Conservation (phyloP, 2,888 invertebrate species). For the Microctonus hyperodae region DNA sequence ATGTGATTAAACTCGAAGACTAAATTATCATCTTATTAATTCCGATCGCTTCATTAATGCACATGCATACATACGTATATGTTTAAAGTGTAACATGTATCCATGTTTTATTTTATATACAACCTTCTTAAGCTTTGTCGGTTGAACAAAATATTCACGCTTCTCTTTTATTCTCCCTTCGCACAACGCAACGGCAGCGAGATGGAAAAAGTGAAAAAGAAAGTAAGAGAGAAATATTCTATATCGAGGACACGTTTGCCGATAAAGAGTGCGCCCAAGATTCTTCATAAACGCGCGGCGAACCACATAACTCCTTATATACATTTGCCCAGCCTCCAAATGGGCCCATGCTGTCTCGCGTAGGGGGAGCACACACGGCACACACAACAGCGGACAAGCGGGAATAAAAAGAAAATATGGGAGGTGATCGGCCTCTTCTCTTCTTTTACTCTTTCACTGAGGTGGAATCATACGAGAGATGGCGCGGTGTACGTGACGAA, state of each 20-base stretch:
- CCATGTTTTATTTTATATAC: conserved; percentile 21
- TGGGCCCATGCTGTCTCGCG: conserved; percentile 36
- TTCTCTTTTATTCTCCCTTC: conserved; percentile 9
- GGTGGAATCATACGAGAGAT: conserved; percentile 50
- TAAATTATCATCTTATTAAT: conserved; percentile 54
- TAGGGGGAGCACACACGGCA: conserved; percentile 14
- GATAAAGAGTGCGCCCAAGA: conserved; percentile 35
- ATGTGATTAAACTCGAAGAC: conserved; percentile 38
- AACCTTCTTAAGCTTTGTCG: conserved; percentile 14
- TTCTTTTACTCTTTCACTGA: conserved; percentile 36
- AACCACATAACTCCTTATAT: conserved; percentile 54
- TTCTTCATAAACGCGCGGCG: conserved; percentile 40
- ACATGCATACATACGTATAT: conserved; percentile 30
- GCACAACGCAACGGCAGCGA: conserved; percentile 5
- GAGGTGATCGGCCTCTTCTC: conserved; percentile 59
- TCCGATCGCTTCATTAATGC: conserved; percentile 59
- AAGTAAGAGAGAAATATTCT: background rate
- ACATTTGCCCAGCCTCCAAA: conserved; percentile 28
- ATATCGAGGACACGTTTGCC: conserved; percentile 31
- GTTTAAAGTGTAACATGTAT: no score
- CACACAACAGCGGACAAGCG: conserved; percentile 47
- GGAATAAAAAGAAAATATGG: conserved; percentile 58
- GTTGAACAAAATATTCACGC: conserved; percentile 15
- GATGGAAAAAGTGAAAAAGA: background rate
- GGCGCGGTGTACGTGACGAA: conserved; percentile 42